Base-by-base conservation (phyloP, 2,888 invertebrate genomes). In the Aromia moschata region DNA sequence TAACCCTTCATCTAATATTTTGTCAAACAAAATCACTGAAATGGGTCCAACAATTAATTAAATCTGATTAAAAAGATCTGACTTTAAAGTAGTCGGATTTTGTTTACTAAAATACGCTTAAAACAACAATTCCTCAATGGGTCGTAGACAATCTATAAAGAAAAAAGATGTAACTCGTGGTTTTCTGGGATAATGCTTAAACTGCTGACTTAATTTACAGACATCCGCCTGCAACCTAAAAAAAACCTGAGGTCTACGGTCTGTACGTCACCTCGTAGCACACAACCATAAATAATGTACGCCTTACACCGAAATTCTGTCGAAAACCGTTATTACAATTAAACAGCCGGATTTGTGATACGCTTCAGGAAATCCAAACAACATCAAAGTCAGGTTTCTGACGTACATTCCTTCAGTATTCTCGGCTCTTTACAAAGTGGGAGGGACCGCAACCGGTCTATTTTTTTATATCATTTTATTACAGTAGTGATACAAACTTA, bases 341-440 rank as follows among this genome's bases (percentile, higher is more conserved):
- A 51, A 62, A 62, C 51, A 58, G 60, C 60, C 58, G 67, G 64
- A 67, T 63, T 62, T 61, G 52, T 58, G 67, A 65, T 61, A 63
- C 61, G 64, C 63, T 67, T 58, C 67, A 64, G 62, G 67, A 67
- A 67, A 61, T 65, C 47, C 56, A 30, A 54, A 44, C 53, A 43
- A 43, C 54, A 45, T 45, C 45, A 45, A 25, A 18, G 45, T 45
- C 45, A 16, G 30, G 45, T 45, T 45, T 45, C 45, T 45, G 45
- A 30, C 45, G 45, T 45, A 31, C 45, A 45, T 45, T 45, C 31
- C 31, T 30, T 45, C 11, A 31, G 30, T 45, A 31, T 30, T 45
- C 45, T 30, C 14, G 45, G 5, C 45, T 45, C 31, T 43, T 25
- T 30, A 45, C 25, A 31, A 30, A 31, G 45, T 45, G 45, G 45